A percentile compares a stretch with the other conserved stretches of the same genome.
These are phyloP conservation scores for Chironomus striatipennis DNA, from an alignment of 1,140 invertebrate genomes.

Conservation along the genomic window DNA sequence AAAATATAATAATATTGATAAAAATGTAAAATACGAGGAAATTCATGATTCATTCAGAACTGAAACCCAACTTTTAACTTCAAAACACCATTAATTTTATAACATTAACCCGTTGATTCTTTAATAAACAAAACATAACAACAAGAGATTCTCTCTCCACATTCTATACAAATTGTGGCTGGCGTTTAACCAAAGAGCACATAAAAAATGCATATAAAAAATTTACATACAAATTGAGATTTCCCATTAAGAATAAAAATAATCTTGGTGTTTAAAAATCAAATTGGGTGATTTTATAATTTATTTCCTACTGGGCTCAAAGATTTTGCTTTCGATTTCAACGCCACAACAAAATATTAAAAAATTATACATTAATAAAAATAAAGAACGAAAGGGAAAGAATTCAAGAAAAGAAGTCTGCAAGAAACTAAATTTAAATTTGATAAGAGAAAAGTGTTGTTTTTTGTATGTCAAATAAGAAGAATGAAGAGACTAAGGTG, in stretches of 20 bases:
- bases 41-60: too few species aligned
- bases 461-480: neutral
- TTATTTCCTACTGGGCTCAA: neutral
- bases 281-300: neutral
- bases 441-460: neutral
- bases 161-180: neutral
- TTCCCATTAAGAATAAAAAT: neutral
- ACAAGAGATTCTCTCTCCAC: neutral
- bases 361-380: neutral
- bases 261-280: neutral
- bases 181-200: slow-evolving; percentile 27
- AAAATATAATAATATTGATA: too few species aligned
- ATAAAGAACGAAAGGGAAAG: neutral
- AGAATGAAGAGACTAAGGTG: too few species aligned
- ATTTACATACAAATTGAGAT: slow-evolving; percentile 23
- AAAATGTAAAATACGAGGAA: too few species aligned
- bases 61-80: slow-evolving; percentile 11
- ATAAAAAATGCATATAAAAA: neutral
- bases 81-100: neutral
- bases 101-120: neutral
- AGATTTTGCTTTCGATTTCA: neutral
- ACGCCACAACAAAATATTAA: neutral
- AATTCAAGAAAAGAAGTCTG: neutral
- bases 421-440: neutral
- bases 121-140: neutral